Base-by-base conservation (phyloP, 2,888 invertebrate genomes). In the Brachypalpus laphriformis region DNA sequence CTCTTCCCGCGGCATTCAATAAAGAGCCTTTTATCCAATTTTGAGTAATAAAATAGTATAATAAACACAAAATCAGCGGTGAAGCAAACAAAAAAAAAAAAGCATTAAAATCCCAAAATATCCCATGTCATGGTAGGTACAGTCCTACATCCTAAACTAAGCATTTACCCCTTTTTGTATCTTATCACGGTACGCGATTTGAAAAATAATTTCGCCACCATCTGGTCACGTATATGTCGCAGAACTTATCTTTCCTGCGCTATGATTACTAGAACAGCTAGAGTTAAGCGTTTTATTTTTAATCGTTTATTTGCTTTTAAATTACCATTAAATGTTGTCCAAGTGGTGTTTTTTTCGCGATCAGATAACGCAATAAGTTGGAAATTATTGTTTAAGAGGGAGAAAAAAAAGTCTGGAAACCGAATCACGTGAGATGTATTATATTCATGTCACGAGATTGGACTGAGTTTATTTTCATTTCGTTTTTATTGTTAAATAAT, bases 371-470 rank as follows among this genome's bases (percentile, higher is more conserved):
- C 54, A 28, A 54, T 11, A 18, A 54, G 31, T 16, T 54, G 28
- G 28, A 3, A 28, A 54, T 54, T 31, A 16, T 31, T 56, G 47
- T 47, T 9, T 16, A 1, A 25, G 9, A n/a, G 9, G 28, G 8
- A 54, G 31, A 56, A 20, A 63, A 47, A 5, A 16, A 63, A 28
- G n/a, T 54, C 54, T 25, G 16, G 2, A 16, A 25, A 18, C 28
- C 22, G 18, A 3, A 61, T 65, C 65, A 65, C 65, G 65, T 49
- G 65, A 65, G 11, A 4, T 14, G 18, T 34, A 34, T n/a, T n/a
- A n/a, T 7, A 7, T 14, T 49, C 20, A 22, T 34, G 49, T 49
- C 65, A 49, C 34, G 65, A 65, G 65, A 65, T 65, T 20, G 14
- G n/a, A n/a, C 8, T 28, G n/a, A 31, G 7, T 54, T 28, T 16